These are phyloP conservation scores for Sylvietta virens DNA, from an alignment of 2,113 vertebrate genomes.

Conservation along the genomic window DNA sequence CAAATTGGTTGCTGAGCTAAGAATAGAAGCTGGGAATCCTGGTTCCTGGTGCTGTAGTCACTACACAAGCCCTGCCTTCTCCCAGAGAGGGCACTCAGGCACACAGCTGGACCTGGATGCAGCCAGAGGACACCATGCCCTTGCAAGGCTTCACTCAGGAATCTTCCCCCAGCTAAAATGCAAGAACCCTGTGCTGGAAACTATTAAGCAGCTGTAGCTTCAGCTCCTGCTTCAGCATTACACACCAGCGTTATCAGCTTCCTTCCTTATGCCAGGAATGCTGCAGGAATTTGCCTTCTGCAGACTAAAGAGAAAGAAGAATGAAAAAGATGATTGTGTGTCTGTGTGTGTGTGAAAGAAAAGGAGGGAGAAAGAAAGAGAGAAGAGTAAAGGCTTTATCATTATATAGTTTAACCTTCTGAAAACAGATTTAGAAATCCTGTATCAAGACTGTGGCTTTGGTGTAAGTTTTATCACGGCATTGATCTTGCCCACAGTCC, in stretches of 20 bases:
- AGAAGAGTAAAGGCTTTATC: background rate
- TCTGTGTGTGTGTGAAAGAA: background rate
- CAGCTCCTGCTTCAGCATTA: background rate
- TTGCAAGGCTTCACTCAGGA: accelerated
- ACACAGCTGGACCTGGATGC: background rate
- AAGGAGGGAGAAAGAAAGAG: too few species aligned
- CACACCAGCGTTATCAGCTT: background rate
- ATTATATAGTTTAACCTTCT: background rate
- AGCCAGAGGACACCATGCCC: background rate
- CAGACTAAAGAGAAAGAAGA: background rate
- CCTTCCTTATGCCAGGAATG: background rate
- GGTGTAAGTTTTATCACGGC: background rate
- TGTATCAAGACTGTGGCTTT: background rate
- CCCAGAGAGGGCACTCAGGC: background rate
- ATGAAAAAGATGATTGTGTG: background rate
- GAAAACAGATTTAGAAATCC: background rate
- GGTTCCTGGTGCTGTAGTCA: background rate
- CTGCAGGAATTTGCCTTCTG: background rate
- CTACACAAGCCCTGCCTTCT: background rate
- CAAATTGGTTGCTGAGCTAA: background rate
- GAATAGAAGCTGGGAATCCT: background rate
- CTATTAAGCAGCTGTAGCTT: background rate
- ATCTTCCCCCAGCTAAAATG: background rate
- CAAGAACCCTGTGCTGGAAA: background rate
- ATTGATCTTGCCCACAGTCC: background rate